phyloP scores from a whole-genome alignment of 92 coral and sea anemone species.

The Hydrozoanthus gracilis region DNA sequence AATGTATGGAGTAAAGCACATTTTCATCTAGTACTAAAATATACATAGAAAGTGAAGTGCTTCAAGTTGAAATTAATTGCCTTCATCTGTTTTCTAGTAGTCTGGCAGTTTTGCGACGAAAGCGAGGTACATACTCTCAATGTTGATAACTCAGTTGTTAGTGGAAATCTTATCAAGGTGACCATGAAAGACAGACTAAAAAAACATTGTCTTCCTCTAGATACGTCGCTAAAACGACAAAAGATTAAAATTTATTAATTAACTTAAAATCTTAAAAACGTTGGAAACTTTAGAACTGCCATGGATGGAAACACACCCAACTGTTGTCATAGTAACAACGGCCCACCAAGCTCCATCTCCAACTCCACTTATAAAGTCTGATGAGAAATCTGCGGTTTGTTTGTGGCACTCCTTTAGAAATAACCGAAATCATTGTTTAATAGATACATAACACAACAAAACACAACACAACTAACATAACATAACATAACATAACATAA shows the following conservation, averaged over 20 bases:
- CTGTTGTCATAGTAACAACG: conserved; percentile 35
- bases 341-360: conserved; percentile 36
- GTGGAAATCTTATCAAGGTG: too few species aligned
- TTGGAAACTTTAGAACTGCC: background rate
- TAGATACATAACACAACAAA: background rate
- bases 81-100: too few species aligned
- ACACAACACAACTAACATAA: background rate
- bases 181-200: too few species aligned
- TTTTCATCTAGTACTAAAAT: too few species aligned
- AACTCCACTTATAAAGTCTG: background rate
- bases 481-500: background rate
- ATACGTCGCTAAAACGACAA: too few species aligned
- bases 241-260: background rate
- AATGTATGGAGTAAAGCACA: too few species aligned
- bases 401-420: background rate
- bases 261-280: background rate
- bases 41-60: too few species aligned
- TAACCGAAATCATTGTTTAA: background rate
- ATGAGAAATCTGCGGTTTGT: background rate
- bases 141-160: too few species aligned
- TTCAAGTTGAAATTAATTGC: too few species aligned
- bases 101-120: too few species aligned
- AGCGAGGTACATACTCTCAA: too few species aligned
- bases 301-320: conserved; percentile 6
- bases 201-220: too few species aligned